These are phyloP conservation scores for Anarhynchus alexandrinus DNA, from an alignment of 2,113 vertebrate species.

Conservation along the genomic window DNA sequence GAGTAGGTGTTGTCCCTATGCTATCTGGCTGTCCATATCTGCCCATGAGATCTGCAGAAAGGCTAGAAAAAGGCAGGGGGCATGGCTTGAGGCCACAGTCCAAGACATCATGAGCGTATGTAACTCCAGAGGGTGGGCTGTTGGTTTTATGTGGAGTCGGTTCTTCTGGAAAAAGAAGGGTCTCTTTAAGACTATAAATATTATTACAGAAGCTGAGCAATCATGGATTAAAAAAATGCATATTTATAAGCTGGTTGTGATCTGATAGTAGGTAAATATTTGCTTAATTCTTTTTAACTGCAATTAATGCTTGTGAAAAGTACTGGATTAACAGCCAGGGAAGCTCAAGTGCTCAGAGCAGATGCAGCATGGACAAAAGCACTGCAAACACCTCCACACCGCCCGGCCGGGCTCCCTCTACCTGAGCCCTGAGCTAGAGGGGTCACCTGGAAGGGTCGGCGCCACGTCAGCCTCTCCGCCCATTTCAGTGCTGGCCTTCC, in stretches of 20 bases:
- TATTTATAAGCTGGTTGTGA: conserved; percentile 43
- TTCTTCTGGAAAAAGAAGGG: conserved; percentile 93
- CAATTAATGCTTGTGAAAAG: not conserved
- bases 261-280: conserved; percentile 28
- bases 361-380: not conserved
- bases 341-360: conserved; percentile 5
- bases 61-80: conserved; percentile 74
- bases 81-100: conserved; percentile 90
- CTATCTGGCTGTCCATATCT: conserved; percentile 85
- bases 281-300: not conserved
- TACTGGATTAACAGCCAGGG: conserved; percentile 42
- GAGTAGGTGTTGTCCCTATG: conserved; percentile 84
- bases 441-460: not conserved
- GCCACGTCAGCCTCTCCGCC: not conserved
- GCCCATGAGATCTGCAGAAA: conserved; percentile 78
- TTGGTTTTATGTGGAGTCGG: conserved; percentile 87
- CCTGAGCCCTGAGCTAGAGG: conserved; percentile 1
- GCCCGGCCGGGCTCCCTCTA: not conserved
- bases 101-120: conserved; percentile 82
- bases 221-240: conserved; percentile 58
- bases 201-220: conserved; percentile 66
- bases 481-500: not conserved
- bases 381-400: not conserved
- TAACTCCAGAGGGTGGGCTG: conserved; percentile 83
- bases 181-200: conserved; percentile 80